phyloP scores from a whole-genome alignment of 2,888 invertebrate genomes.

The Agrochola lota region DNA sequence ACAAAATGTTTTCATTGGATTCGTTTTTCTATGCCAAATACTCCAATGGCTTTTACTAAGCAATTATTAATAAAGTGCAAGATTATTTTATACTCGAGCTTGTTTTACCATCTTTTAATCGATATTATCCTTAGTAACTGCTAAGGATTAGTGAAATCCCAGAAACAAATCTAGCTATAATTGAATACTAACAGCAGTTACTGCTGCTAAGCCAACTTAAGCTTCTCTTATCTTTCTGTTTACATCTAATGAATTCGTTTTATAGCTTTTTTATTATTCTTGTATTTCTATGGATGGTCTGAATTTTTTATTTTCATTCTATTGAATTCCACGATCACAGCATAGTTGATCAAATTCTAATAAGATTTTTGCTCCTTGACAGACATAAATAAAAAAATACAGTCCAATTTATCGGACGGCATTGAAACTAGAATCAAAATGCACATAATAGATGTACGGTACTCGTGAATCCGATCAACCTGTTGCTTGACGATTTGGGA shows the following conservation, averaged over 20 bases:
- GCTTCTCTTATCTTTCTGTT: conserved; percentile 29
- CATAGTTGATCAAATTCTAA: background rate
- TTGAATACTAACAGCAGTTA: conserved; percentile 38
- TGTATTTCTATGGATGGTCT: background rate
- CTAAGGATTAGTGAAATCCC: conserved; percentile 21
- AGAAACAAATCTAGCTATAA: conserved; percentile 34
- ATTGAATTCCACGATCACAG: background rate
- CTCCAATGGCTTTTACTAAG: background rate
- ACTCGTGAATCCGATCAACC: conserved; percentile 56
- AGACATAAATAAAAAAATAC: background rate
- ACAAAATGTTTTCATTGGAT: background rate
- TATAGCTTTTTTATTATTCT: conserved; percentile 26
- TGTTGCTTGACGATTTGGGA: conserved; percentile 67
- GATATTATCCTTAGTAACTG: conserved; percentile 15
- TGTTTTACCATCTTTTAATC: conserved; percentile 10
- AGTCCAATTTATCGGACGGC: background rate
- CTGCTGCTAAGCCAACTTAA: conserved; percentile 18
- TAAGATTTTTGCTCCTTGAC: background rate
- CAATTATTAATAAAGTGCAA: conserved; percentile 6
- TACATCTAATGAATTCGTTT: conserved; percentile 27
- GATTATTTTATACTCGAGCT: conserved; percentile 3
- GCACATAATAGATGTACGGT: conserved; percentile 30
- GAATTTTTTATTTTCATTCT: background rate
- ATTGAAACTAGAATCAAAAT: conserved; percentile 37
- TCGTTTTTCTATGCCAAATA: background rate